These are phyloP conservation scores for Speoplatyrhinus poulsoni DNA, from an alignment of 2,113 vertebrate species.

Conservation along the genomic window DNA sequence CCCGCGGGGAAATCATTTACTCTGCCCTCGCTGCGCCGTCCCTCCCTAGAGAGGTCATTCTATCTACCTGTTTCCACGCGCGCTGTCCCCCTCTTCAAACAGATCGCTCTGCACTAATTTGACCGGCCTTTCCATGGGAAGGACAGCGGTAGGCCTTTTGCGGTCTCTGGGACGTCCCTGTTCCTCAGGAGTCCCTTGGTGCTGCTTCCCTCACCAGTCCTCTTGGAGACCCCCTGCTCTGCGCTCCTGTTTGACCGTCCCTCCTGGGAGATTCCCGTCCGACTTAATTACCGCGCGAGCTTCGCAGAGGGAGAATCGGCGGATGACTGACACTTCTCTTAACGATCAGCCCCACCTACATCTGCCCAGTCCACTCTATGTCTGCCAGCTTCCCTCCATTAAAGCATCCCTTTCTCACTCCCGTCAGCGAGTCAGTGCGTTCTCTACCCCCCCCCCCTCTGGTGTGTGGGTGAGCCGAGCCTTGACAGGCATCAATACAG, in stretches of 20 bases:
- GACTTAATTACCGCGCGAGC: constrained; percentile 73
- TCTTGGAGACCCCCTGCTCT: background rate
- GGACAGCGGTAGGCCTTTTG: background rate
- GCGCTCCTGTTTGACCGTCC: constrained; percentile 46
- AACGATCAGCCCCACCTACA: constrained; percentile 57
- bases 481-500: constrained; percentile 67
- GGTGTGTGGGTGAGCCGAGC: constrained; percentile 60
- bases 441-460: constrained; percentile 24
- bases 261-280: constrained; percentile 64
- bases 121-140: constrained; percentile 27
- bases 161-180: too few species aligned
- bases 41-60: constrained; percentile 63
- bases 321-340: constrained; percentile 71
- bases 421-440: constrained; percentile 9
- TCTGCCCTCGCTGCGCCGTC: constrained; percentile 47
- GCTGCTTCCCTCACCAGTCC: background rate
- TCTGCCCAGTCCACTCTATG: constrained; percentile 54
- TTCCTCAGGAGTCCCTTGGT: too few species aligned
- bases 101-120: constrained; percentile 30
- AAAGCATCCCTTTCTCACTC: constrained; percentile 47
- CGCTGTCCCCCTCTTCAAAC: background rate
- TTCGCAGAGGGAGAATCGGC: constrained; percentile 38
- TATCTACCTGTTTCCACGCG: constrained; percentile 55
- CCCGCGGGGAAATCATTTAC: constrained; percentile 74
- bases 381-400: constrained; percentile 73